Percentiles rank a stretch among this genome's conserved stretches.
Evolutionary conservation across 2,888 invertebrate species (phyloP).

Genomic region (Exephanes ischioxanthus): DNA sequence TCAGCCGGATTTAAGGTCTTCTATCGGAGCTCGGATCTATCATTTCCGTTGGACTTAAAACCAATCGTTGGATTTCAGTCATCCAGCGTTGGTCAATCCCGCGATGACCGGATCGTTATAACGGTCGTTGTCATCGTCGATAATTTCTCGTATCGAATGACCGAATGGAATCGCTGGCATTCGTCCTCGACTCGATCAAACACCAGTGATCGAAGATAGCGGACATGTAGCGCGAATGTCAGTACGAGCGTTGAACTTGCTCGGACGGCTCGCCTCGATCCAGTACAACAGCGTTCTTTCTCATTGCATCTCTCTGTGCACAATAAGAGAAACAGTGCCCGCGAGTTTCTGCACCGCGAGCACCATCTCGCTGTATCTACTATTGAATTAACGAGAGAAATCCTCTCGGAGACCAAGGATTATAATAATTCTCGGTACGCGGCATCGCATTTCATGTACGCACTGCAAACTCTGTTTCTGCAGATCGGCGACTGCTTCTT

Average conservation of each 20-base stretch:
- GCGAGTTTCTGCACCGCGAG: constrained; percentile 56
- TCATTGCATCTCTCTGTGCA: constrained; percentile 19
- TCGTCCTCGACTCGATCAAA: constrained; percentile 56
- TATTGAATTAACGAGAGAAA: constrained; percentile 65
- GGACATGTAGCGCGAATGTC: constrained; percentile 50
- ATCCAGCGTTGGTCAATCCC: not conserved
- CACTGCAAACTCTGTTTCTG: constrained; percentile 24
- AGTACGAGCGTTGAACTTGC: constrained; percentile 64
- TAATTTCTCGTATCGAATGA: constrained; percentile 41
- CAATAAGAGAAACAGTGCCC: constrained; percentile 63
- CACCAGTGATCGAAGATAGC: constrained; percentile 50
- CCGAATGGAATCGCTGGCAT: constrained; percentile 46
- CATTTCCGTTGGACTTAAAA: not conserved
- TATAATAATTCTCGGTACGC: constrained; percentile 60
- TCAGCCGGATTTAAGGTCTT: not conserved
- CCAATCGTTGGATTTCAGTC: not conserved
- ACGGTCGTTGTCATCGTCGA: constrained; percentile 44
- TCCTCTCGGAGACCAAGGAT: constrained; percentile 47
- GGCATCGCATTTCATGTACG: constrained; percentile 41
- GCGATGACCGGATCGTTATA: constrained; percentile 1
- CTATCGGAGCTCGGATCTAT: not conserved
- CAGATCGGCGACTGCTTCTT: constrained; percentile 12
- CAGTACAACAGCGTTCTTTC: constrained; percentile 54
- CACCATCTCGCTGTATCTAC: constrained; percentile 28
- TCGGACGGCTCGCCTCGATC: constrained; percentile 51